These are phyloP conservation scores for Metallyticus violacea DNA, from an alignment of 2,888 invertebrate genomes.

Conservation along the genomic window DNA sequence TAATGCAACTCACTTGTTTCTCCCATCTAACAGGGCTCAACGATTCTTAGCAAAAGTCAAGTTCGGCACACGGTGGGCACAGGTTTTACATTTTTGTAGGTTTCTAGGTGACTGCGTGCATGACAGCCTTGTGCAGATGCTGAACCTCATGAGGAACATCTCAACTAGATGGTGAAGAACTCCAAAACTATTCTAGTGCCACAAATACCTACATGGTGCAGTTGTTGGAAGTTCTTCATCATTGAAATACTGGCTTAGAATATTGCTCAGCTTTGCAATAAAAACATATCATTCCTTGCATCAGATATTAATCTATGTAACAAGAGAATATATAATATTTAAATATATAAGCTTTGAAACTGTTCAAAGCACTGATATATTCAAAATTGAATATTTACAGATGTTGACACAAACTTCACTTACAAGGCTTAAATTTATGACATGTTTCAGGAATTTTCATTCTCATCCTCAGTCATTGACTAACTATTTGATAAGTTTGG, in stretches of 20 bases:
- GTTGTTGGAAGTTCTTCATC: background rate
- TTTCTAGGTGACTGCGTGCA: constrained; percentile 29
- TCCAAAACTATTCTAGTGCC: background rate
- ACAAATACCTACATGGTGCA: background rate
- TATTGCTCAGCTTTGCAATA: background rate
- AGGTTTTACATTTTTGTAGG: constrained; percentile 30
- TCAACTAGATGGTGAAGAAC: background rate
- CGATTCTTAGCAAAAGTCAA: constrained; percentile 35
- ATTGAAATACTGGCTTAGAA: background rate
- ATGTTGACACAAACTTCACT: no score
- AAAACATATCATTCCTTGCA: background rate
- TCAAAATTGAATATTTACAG: no score
- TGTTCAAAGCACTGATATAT: no score
- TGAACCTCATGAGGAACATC: background rate
- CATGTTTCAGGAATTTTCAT: no score
- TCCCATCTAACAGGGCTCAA: constrained; percentile 32
- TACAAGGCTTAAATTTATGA: no score
- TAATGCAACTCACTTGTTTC: constrained; percentile 20
- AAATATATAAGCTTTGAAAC: no score
- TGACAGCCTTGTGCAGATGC: background rate
- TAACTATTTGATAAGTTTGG: no score
- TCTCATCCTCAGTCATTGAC: no score
- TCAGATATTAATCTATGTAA: background rate
- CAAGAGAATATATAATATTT: no score
- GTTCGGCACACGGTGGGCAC: constrained; percentile 34